phyloP scores from a whole-genome alignment of 2,888 invertebrate genomes.

The Andrena dorsata region DNA sequence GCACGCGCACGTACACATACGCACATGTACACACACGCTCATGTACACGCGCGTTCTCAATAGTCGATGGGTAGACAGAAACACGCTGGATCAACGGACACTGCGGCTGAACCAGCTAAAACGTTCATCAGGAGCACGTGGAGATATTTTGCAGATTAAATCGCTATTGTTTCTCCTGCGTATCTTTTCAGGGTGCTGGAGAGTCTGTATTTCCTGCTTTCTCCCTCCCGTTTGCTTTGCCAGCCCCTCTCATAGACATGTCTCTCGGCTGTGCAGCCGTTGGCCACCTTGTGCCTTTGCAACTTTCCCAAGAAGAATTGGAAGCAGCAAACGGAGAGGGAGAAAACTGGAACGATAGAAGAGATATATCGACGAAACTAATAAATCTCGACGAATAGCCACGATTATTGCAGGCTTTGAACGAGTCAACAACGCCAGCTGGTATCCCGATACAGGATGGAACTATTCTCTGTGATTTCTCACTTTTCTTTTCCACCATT shows the following conservation, averaged over 20 bases:
- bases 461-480: constrained; percentile 14
- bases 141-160: not conserved
- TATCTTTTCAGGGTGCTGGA: not conserved
- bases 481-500: constrained; percentile 8
- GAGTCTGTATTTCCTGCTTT: not conserved
- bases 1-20: constrained; percentile 46
- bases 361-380: constrained; percentile 55
- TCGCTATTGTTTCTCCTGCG: not conserved
- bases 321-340: constrained; percentile 32
- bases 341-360: constrained; percentile 44
- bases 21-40: constrained; percentile 40
- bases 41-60: constrained; percentile 14
- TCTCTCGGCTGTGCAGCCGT: not conserved
- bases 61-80: constrained; percentile 1
- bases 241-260: not conserved
- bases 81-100: not conserved
- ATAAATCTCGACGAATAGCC: constrained; percentile 61
- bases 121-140: not conserved
- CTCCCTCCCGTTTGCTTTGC: not conserved
- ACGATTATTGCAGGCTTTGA: constrained; percentile 71
- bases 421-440: constrained; percentile 66
- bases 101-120: not conserved
- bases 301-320: not conserved
- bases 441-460: constrained; percentile 57
- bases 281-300: not conserved